Percentiles rank a stretch among this genome's conserved stretches.
These are phyloP conservation scores for Chrysolina haemoptera DNA, from an alignment of 2,888 invertebrate species.

Conservation along the genomic window DNA sequence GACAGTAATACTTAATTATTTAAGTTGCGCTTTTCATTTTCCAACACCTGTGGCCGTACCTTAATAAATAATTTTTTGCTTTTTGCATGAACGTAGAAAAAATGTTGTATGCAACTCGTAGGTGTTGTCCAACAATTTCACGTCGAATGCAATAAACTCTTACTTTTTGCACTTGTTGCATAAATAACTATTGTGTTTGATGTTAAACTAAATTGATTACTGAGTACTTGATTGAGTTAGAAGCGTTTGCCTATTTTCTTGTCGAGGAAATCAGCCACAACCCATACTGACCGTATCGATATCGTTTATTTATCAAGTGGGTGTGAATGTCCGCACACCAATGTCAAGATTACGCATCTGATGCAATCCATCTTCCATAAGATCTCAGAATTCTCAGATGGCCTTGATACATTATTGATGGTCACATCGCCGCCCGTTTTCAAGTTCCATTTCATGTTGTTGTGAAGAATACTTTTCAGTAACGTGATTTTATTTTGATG, in stretches of 20 bases:
- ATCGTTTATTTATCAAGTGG: constrained; percentile 36
- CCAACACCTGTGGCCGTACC: no score
- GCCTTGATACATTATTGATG: constrained; percentile 42
- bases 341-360: constrained; percentile 49
- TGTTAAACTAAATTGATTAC: no score
- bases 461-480: background rate
- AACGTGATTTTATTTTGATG: background rate
- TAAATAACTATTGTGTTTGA: no score
- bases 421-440: constrained; percentile 28
- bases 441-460: constrained; percentile 18
- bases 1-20: no score
- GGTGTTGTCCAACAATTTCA: no score
- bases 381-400: constrained; percentile 35
- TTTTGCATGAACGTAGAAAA: no score
- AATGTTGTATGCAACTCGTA: no score
- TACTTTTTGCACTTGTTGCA: no score
- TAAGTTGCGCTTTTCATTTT: no score
- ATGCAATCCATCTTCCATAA: constrained; percentile 42
- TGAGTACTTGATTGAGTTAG: no score
- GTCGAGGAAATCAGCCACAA: background rate
- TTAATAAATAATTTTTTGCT: no score
- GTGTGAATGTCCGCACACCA: constrained; percentile 47
- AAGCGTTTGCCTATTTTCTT: background rate
- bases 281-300: background rate
- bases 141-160: no score